Conservation (phyloP, 2,888 invertebrate species). For the Drosophila leonis region DNA sequence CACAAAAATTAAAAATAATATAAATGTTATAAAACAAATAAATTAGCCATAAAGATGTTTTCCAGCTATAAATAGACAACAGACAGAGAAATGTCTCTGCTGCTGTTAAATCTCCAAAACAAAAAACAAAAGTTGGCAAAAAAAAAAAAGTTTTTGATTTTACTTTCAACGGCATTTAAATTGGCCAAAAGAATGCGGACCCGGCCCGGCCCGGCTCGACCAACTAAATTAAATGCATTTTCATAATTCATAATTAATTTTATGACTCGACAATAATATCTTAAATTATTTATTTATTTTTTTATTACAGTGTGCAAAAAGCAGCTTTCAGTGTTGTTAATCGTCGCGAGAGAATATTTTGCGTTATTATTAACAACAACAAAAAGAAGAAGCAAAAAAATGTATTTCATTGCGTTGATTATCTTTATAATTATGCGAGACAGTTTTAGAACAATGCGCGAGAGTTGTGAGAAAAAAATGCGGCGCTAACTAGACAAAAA, state of each 20-base stretch:
- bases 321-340: slow-evolving; percentile 18
- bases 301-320: slow-evolving; percentile 8
- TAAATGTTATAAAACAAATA: slow-evolving; percentile 69
- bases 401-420: slow-evolving; percentile 31
- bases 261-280: slow-evolving; percentile 31
- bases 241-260: slow-evolving; percentile 56
- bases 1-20: not conserved
- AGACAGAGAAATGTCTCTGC: slow-evolving; percentile 6
- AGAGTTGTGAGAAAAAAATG: slow-evolving; percentile 60
- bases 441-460: slow-evolving; percentile 54
- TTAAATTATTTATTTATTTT: not conserved
- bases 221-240: slow-evolving; percentile 15
- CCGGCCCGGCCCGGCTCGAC: not conserved
- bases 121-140: slow-evolving; percentile 10
- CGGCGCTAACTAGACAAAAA: slow-evolving; percentile 59
- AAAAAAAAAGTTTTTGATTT: slow-evolving; percentile 24
- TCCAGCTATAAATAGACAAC: slow-evolving; percentile 37
- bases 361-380: slow-evolving; percentile 9
- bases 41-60: slow-evolving; percentile 55
- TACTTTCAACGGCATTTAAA: slow-evolving; percentile 46
- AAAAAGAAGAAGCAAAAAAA: not conserved
- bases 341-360: slow-evolving; percentile 23
- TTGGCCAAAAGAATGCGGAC: slow-evolving; percentile 41
- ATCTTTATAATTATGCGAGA: slow-evolving; percentile 39
- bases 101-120: not conserved